Conservation (phyloP, 1,140 invertebrate species). For the Zaprionus inermis region DNA sequence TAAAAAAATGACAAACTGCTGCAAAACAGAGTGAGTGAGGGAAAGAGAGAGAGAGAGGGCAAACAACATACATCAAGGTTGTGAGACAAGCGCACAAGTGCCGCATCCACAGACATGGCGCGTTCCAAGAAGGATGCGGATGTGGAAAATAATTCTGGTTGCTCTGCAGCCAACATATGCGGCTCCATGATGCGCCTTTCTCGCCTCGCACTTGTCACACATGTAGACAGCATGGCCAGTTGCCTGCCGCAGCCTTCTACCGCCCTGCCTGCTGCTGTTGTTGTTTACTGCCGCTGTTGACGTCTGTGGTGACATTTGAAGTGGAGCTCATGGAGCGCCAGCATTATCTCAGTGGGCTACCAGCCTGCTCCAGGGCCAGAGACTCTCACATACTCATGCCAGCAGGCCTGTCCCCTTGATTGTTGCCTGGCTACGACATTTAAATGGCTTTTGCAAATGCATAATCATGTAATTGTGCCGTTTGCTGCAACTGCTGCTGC, state of each 20-base stretch:
- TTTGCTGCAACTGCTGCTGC: slow-evolving; percentile 9
- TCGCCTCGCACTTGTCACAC: slow-evolving; percentile 52
- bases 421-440: slow-evolving; percentile 40
- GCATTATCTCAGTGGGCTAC: neutral
- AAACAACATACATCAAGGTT: slow-evolving; percentile 33
- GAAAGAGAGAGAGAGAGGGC: neutral
- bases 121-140: slow-evolving; percentile 3
- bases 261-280: slow-evolving; percentile 40
- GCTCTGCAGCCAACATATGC: slow-evolving; percentile 31
- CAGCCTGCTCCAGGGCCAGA: neutral
- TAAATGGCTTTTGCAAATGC: slow-evolving; percentile 62
- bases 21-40: neutral
- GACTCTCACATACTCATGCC: neutral
- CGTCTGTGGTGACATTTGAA: slow-evolving; percentile 75
- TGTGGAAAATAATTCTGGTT: slow-evolving; percentile 16
- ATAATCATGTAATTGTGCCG: slow-evolving; percentile 69
- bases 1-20: slow-evolving; percentile 41
- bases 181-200: slow-evolving; percentile 25
- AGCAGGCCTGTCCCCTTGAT: slow-evolving; percentile 33
- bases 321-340: slow-evolving; percentile 52
- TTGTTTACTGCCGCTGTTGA: slow-evolving; percentile 61
- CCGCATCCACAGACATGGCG: slow-evolving; percentile 2
- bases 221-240: slow-evolving; percentile 50
- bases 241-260: slow-evolving; percentile 21
- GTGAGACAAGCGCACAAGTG: slow-evolving; percentile 24